Conservation (phyloP, 2,113 vertebrate genomes). For the Tricholaema leucomelas region DNA sequence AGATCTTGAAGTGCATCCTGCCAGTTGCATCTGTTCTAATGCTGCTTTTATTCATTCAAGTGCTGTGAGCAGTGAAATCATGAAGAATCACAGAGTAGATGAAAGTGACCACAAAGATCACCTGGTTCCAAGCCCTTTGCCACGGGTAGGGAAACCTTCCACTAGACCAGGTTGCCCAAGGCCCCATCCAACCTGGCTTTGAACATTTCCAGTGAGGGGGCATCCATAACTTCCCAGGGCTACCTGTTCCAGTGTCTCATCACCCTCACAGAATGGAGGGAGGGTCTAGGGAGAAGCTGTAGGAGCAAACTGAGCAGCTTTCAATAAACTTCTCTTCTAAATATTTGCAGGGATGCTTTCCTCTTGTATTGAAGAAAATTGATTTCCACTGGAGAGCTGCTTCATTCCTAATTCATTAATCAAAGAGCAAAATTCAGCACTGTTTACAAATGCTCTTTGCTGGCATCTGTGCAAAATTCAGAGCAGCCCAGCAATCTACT, state of each 20-base stretch:
- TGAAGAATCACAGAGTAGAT: not conserved
- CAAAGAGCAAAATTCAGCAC: not conserved
- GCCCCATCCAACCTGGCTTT: too few species aligned
- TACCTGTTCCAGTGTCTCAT: not conserved
- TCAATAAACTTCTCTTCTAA: not conserved
- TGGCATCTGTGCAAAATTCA: not conserved
- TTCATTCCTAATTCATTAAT: not conserved
- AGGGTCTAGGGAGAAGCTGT: not conserved
- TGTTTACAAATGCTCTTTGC: not conserved
- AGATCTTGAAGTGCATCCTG: not conserved
- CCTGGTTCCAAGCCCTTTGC: too few species aligned
- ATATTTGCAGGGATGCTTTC: not conserved
- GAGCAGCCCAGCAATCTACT: not conserved
- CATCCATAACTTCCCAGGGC: not conserved
- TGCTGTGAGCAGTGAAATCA: not conserved
- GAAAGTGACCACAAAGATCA: not conserved
- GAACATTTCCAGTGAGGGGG: not conserved
- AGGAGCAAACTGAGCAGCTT: not conserved
- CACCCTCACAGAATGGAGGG: not conserved
- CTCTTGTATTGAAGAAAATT: not conserved
- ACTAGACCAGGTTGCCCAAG: too few species aligned
- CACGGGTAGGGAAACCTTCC: too few species aligned
- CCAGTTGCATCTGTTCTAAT: not conserved
- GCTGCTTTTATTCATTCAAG: not conserved
- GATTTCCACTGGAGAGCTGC: not conserved